Base-by-base conservation (phyloP, 2,113 vertebrate species). In the Psittacula cyanocephala region DNA sequence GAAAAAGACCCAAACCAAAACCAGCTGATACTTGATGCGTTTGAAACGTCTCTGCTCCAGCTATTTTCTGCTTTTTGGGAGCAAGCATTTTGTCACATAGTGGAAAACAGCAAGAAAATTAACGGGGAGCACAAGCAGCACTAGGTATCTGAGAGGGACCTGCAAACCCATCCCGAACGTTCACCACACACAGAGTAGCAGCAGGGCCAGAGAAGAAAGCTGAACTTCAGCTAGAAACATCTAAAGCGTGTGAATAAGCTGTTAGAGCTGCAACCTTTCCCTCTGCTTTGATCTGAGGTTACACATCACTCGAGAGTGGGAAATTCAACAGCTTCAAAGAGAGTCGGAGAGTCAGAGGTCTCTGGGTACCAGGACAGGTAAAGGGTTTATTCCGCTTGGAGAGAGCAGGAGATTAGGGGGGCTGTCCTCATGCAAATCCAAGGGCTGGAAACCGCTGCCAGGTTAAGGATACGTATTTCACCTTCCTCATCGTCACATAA, bases 271-370 rank as follows among this genome's bases (percentile, higher is more conserved):
- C 78, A 89, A 52, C 84, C 83, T 96, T 91, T 83, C 64, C 57
- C 70, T 95, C 28, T 68, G 53, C 93, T 97, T 95, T 96, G 86
- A 96, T 95, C 83, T 82, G 59, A 65, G 3, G 5, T 89, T 83
- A 81, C 81, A 86, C 64, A 9, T 67, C 89, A 83, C 88, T 88
- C 0, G 0, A 65, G 68, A 88, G 37, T 46, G 41, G 27, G 77
- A 91, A 92, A 90, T 67, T 60, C 70, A 84, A 63, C 72, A 63
- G 37, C 87, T 96, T 88, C 74, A 91, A 87, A 94, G 80, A n/a
- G 6, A 53, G 79, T 78, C 31, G 68, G 59, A 86, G 17, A 35
- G 74, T 60, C 4, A 2, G 29, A 94, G 62, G 68, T 49, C n/a
- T 57, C 43, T 31, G 23, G 19, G 41, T n/a, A 52, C 35, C 44